Evolutionary conservation across 2,113 vertebrate genomes (phyloP).

Genomic region (Mystacornis crossleyi): DNA sequence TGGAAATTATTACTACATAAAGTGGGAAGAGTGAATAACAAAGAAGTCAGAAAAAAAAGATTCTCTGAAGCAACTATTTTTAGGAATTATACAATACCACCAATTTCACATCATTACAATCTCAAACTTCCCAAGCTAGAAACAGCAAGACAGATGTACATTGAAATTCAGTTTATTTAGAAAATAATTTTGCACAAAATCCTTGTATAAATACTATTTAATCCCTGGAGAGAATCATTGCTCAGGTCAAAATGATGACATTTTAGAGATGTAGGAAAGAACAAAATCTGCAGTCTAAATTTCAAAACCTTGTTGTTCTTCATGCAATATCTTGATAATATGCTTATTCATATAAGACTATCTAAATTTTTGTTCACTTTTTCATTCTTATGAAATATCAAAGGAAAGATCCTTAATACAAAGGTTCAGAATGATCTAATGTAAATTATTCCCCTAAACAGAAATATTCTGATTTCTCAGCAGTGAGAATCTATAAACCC

Average conservation of each 20-base stretch:
- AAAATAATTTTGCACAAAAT: background rate
- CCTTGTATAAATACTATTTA: background rate
- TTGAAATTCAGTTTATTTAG: background rate
- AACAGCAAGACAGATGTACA: background rate
- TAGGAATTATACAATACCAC: background rate
- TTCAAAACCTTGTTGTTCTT: background rate
- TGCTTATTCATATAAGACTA: background rate
- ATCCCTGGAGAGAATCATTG: background rate
- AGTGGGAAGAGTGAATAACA: background rate
- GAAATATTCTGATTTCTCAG: background rate
- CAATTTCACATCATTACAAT: background rate
- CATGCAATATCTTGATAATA: background rate
- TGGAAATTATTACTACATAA: background rate
- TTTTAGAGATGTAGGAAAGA: background rate
- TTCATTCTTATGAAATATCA: background rate
- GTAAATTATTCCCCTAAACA: background rate
- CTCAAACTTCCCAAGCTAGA: background rate
- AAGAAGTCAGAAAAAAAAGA: background rate
- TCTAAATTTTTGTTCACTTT: background rate
- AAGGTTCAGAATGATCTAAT: background rate
- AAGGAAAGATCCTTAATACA: background rate
- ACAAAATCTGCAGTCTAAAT: fast-evolving
- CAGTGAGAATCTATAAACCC: background rate
- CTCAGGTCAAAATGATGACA: background rate
- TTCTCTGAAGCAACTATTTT: background rate